Evolutionary conservation across 1,140 invertebrate genomes (phyloP), one percentile per base, ranked within the genome.

Genomic region (Agrypnia vestita): DNA sequence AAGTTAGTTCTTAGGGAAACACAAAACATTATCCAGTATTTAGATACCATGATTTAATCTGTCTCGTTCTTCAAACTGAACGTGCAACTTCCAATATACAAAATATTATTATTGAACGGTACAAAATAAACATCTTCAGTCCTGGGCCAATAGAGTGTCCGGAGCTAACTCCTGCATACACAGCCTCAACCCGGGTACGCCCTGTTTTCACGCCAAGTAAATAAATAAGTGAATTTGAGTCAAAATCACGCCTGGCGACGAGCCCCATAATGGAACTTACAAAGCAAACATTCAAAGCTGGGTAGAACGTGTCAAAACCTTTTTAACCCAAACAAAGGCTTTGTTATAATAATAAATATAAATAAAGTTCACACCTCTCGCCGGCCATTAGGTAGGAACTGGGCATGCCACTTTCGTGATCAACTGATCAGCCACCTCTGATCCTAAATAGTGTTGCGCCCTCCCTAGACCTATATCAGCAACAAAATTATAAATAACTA

Each of bases 251-350:
- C 59, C 59, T 62, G 6, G 25, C 25, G 25, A 35, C 59, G 15
- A 17, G 53, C 59, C 59, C 21, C 59, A 25, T 62, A 21, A 62
- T 62, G 59, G 19, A 62, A 35, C 59, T 1, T 25, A 62, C 25
- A 62, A 35, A 62, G 13, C 25, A 62, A 62, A 62, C 59, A 62
- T 11, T 13, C 10, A 75, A 44, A 75, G 25, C 51, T 43, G 15
- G 12, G 55, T 8, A n/a, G 43, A 56, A 61, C 73, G 73, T 75
- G 73, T 75, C 53, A 75, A 75, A 75, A 75, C 53, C 73, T 25
- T 75, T 75, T 46, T 75, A 61, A 19, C 55, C 73, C 73, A 75
- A 61, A 75, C 44, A 56, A 56, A n/a, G 53, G 15, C 53, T 56
- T 56, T 56, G 53, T 56, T 56, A 15, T 56, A 19, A 11, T 15